phyloP scores from a whole-genome alignment of 2,797 vertebrate genomes.

The Parotocinclus haroldoi region DNA sequence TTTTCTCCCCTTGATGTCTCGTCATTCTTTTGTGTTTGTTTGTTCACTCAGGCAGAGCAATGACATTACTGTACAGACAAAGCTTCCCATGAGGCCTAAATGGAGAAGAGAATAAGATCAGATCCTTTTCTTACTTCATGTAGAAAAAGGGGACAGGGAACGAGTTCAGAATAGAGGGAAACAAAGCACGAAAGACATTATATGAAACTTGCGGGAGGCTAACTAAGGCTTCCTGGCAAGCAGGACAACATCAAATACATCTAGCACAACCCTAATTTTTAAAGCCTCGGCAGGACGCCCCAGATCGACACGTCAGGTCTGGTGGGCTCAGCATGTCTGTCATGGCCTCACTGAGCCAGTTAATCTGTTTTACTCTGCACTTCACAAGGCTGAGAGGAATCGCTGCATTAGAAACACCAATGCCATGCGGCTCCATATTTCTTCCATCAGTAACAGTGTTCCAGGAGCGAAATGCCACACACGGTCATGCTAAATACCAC shows the following conservation, averaged over 20 bases:
- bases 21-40: slow-evolving; percentile 64
- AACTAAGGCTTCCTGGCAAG: slow-evolving; percentile 34
- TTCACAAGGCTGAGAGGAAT: slow-evolving; percentile 2
- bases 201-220: neutral
- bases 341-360: slow-evolving; percentile 28
- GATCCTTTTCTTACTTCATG: neutral
- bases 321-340: slow-evolving; percentile 33
- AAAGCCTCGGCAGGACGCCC: slow-evolving; percentile 28
- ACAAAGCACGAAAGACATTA: slow-evolving; percentile 15
- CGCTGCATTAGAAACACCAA: neutral
- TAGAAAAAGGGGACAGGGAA: neutral
- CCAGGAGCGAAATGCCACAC: slow-evolving; percentile 12
- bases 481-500: slow-evolving; percentile 5
- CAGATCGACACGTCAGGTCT: slow-evolving; percentile 46
- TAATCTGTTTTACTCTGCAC: slow-evolving; percentile 43
- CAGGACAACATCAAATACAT: slow-evolving; percentile 54
- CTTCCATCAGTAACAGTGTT: no score
- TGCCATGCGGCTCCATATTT: slow-evolving; percentile 12
- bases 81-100: slow-evolving; percentile 46
- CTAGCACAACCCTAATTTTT: slow-evolving; percentile 38
- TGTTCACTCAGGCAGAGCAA: slow-evolving; percentile 64
- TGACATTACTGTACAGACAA: slow-evolving; percentile 68
- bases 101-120: neutral
- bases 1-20: slow-evolving; percentile 56
- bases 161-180: neutral